Conservation (phyloP, 2,797 vertebrate genomes). For the Thamnophis elegans region DNA sequence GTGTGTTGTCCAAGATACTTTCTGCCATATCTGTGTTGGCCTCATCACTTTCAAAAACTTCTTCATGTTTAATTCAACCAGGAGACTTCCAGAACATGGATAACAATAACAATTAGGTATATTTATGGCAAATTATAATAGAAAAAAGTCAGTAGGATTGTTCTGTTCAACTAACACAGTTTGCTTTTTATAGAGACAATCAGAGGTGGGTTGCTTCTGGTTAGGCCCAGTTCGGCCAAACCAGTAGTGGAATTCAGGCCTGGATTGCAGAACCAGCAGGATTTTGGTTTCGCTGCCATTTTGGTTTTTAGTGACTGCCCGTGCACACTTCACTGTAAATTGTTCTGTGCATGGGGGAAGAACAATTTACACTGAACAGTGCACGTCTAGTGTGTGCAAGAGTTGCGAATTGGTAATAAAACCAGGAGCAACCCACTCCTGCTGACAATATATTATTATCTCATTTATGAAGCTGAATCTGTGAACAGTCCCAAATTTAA, state of each 20-base stretch:
- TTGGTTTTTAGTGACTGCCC: too few species aligned
- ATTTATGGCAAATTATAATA: background rate
- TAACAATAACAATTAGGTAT: background rate
- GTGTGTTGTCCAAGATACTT: background rate
- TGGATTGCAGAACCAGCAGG: too few species aligned
- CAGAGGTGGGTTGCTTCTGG: too few species aligned
- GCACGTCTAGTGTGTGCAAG: too few species aligned
- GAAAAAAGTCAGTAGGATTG: background rate
- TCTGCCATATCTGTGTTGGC: background rate
- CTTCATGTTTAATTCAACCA: background rate
- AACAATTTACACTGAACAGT: too few species aligned
- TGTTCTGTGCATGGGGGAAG: too few species aligned
- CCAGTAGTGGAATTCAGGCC: too few species aligned
- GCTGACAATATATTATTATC: background rate
- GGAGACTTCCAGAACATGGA: background rate
- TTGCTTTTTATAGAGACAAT: background rate
- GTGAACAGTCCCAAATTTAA: background rate
- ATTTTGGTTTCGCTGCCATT: too few species aligned
- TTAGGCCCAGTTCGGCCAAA: too few species aligned
- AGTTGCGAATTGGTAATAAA: too few species aligned
- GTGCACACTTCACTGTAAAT: too few species aligned
- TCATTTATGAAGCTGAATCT: background rate
- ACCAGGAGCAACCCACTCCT: too few species aligned
- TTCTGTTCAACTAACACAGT: background rate
- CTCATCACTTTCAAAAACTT: background rate